Conservation (phyloP, 2,888 invertebrate species). For the Phengaris alcon region DNA sequence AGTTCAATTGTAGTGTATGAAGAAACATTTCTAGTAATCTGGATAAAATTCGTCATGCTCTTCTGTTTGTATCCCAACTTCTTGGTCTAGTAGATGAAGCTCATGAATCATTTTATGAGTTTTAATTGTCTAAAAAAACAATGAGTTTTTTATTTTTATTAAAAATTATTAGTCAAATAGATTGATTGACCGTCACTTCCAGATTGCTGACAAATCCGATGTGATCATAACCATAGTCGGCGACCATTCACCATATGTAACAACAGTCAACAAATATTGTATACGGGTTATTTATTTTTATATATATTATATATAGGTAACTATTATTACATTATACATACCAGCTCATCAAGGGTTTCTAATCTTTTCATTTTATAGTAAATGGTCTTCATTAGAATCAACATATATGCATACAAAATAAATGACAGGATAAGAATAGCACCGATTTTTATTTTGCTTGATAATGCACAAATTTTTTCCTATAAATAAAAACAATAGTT, state of each 20-base stretch:
- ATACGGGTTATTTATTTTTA: not conserved
- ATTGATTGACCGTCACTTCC: not conserved
- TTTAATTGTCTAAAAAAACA: not conserved
- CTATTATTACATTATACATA: not conserved
- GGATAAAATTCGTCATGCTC: slow-evolving; percentile 12
- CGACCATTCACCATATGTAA: not conserved
- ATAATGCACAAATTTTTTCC: slow-evolving; percentile 11
- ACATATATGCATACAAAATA: not conserved
- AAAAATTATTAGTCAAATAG: too few species aligned
- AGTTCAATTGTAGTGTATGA: not conserved
- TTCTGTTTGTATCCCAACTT: slow-evolving; percentile 5
- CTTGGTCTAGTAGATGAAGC: slow-evolving; percentile 17
- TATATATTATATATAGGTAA: too few species aligned
- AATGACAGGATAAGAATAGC: not conserved
- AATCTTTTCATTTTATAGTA: slow-evolving; percentile 21
- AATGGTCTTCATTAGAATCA: slow-evolving; percentile 21
- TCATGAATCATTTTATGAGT: slow-evolving; percentile 19
- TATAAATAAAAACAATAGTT: not conserved
- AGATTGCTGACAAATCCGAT: not conserved
- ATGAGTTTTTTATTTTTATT: not conserved
- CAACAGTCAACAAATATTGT: not conserved
- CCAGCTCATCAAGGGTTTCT: slow-evolving; percentile 9
- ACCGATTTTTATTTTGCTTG: slow-evolving; percentile 22
- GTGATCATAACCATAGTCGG: not conserved
- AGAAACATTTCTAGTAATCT: not conserved